phyloP scores from a whole-genome alignment of 2,113 vertebrate genomes.

The Lophochroa leadbeateri region DNA sequence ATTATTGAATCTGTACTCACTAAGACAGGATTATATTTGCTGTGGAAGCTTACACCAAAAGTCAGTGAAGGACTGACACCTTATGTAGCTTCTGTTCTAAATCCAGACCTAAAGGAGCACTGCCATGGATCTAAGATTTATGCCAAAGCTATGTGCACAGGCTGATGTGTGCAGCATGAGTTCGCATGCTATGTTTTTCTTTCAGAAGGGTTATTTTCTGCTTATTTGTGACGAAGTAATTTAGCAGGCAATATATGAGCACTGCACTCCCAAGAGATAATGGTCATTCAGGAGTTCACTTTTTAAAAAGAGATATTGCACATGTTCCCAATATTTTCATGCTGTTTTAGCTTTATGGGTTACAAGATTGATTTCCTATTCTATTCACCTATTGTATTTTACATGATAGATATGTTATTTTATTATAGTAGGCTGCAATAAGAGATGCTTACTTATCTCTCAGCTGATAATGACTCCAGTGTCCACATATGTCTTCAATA shows the following conservation, averaged over 20 bases:
- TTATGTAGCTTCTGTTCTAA: not conserved
- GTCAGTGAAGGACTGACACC: not conserved
- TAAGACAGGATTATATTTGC: not conserved
- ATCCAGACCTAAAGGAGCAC: not conserved
- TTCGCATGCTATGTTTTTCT: not conserved
- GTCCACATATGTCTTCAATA: constrained; percentile 94
- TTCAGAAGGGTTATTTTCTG: not conserved
- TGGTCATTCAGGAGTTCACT: not conserved
- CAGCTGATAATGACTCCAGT: constrained; percentile 94
- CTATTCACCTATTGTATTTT: not conserved
- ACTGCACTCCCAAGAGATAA: not conserved
- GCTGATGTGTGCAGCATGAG: not conserved
- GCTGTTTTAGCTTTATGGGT: not conserved
- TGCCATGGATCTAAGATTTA: not conserved
- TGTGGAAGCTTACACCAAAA: not conserved
- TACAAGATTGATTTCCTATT: not conserved
- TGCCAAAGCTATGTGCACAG: not conserved
- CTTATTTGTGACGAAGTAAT: not conserved
- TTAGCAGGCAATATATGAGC: not conserved
- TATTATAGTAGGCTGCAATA: not conserved
- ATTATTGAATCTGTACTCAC: not conserved
- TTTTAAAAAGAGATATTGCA: not conserved
- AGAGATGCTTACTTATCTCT: constrained; percentile 89
- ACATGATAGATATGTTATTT: not conserved
- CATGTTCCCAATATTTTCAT: not conserved